Conservation (phyloP, 2,888 invertebrate genomes). For the Auanema freiburgensis region DNA sequence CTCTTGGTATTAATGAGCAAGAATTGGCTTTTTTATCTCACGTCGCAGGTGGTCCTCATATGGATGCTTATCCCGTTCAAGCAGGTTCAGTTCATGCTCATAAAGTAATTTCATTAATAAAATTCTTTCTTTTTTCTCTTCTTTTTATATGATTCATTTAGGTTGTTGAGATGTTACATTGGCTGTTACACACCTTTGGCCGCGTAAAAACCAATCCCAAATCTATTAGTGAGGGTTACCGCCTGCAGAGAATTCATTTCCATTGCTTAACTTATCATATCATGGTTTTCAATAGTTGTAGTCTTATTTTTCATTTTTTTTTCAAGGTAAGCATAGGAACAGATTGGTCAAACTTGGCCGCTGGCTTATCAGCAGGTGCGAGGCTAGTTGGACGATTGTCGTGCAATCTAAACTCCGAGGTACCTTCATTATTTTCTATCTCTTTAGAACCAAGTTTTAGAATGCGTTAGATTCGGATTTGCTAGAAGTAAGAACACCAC, state of each 20-base stretch:
- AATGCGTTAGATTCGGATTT: constrained; percentile 53
- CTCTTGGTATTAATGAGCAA: constrained; percentile 68
- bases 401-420: constrained; percentile 53
- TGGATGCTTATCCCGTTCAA: constrained; percentile 56
- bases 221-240: constrained; percentile 50
- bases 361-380: constrained; percentile 67
- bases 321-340: constrained; percentile 55
- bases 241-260: constrained; percentile 67
- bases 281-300: constrained; percentile 57
- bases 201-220: constrained; percentile 60
- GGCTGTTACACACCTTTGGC: constrained; percentile 66
- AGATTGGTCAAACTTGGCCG: constrained; percentile 66
- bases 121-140: not conserved
- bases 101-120: constrained; percentile 54
- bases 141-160: constrained; percentile 29
- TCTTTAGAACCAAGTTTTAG: constrained; percentile 4
- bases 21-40: constrained; percentile 66
- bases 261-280: constrained; percentile 68
- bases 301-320: not conserved
- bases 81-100: constrained; percentile 65
- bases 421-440: not conserved
- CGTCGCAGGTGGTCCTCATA: constrained; percentile 66
- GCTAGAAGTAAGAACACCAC: constrained; percentile 65
- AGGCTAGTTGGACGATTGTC: constrained; percentile 66
- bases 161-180: constrained; percentile 67